Conservation (phyloP, 2,888 invertebrate genomes). For the Lasioglossum vierecki region DNA sequence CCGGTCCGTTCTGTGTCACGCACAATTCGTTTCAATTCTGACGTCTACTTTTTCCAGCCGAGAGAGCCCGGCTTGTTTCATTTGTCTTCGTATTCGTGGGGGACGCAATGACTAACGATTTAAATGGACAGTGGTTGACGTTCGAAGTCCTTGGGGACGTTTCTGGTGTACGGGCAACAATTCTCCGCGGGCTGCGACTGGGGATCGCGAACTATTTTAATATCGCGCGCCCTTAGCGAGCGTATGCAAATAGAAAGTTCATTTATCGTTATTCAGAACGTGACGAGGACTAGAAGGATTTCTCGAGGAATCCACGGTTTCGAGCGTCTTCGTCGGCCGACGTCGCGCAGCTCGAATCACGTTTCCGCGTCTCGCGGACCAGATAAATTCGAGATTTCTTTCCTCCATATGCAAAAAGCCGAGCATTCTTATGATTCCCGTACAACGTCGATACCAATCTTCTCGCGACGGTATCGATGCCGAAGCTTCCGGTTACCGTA, state of each 20-base stretch:
- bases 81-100: constrained; percentile 17
- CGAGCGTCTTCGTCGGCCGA: neutral
- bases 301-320: neutral
- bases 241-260: neutral
- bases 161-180: neutral
- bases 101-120: neutral
- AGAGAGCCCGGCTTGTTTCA: constrained; percentile 9
- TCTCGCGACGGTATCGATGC: neutral
- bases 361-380: neutral
- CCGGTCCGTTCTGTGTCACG: neutral
- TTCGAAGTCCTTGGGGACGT: neutral
- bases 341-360: neutral
- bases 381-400: neutral
- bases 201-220: neutral
- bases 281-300: neutral
- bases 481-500: neutral
- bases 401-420: neutral
- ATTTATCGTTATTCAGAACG: neutral
- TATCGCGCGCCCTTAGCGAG: neutral
- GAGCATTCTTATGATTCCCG: neutral
- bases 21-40: constrained; percentile 24
- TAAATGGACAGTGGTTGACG: neutral
- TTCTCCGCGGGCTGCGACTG: neutral
- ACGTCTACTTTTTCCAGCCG: constrained; percentile 31
- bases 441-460: neutral